Conservation (phyloP, 2,113 vertebrate genomes). For the Pedionomus torquatus region DNA sequence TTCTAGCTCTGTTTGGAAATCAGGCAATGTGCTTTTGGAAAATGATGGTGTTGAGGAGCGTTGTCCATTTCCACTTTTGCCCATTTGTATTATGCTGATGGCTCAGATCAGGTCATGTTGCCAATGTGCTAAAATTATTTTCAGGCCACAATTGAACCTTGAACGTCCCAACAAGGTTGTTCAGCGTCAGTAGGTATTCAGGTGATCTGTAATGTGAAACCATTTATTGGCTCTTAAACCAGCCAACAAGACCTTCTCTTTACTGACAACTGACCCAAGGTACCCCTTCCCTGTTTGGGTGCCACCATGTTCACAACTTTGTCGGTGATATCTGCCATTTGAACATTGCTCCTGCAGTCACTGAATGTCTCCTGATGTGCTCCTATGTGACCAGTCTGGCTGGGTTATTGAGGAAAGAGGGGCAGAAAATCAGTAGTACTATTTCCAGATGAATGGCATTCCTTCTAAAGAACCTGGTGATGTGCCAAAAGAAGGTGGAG, state of each 20-base stretch:
- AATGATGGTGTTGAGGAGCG: not conserved
- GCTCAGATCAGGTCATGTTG: not conserved
- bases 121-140: not conserved
- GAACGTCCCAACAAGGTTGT: not conserved
- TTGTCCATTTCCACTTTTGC: not conserved
- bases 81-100: not conserved
- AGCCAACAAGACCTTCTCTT: not conserved
- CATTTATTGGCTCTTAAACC: not conserved
- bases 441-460: not conserved
- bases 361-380: not conserved
- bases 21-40: not conserved
- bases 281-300: not conserved
- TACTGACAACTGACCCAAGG: not conserved
- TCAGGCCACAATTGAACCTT: not conserved
- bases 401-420: not conserved
- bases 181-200: not conserved
- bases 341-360: not conserved
- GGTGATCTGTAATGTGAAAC: not conserved
- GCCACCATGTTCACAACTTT: not conserved
- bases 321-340: not conserved
- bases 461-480: not conserved
- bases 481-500: not conserved
- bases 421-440: not conserved
- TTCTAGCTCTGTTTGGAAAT: not conserved
- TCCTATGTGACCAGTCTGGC: not conserved